phyloP scores from a whole-genome alignment of 2,888 invertebrate species.

The Meghimatium bilineatum region DNA sequence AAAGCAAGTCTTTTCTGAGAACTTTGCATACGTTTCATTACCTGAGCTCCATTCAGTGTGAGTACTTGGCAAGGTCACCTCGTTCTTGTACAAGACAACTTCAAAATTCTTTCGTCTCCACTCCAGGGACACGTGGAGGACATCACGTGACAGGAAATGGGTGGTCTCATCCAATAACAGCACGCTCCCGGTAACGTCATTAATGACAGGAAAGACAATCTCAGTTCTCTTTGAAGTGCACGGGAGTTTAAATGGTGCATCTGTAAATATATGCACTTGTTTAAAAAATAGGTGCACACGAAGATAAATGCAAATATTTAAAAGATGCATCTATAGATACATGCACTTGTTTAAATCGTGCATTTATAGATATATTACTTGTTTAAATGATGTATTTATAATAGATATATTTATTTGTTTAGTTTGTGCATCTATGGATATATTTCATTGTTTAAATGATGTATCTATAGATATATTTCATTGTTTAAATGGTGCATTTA shows the following conservation, averaged over 20 bases:
- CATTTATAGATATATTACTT: no score
- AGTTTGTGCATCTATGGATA: no score
- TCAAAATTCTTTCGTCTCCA: constrained; percentile 48
- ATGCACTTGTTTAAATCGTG: no score
- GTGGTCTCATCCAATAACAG: not conserved
- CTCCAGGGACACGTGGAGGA: constrained; percentile 43
- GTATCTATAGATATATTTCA: no score
- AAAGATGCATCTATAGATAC: not conserved
- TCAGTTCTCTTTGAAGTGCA: constrained; percentile 50
- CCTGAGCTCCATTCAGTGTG: constrained; percentile 56
- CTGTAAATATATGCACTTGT: constrained; percentile 6
- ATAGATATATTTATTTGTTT: no score
- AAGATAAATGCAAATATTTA: not conserved
- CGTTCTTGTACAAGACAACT: constrained; percentile 47
- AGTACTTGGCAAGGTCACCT: constrained; percentile 44
- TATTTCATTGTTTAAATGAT: no score
- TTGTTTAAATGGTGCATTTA: no score
- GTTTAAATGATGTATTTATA: no score
- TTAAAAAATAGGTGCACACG: not conserved
- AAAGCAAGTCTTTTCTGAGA: constrained; percentile 77
- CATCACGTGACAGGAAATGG: not conserved
- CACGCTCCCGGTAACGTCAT: not conserved
- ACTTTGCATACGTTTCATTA: constrained; percentile 57
- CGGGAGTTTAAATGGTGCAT: constrained; percentile 42
- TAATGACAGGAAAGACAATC: constrained; percentile 42